Conservation (phyloP, 2,888 invertebrate species). For the Habrosyne pyritoides region DNA sequence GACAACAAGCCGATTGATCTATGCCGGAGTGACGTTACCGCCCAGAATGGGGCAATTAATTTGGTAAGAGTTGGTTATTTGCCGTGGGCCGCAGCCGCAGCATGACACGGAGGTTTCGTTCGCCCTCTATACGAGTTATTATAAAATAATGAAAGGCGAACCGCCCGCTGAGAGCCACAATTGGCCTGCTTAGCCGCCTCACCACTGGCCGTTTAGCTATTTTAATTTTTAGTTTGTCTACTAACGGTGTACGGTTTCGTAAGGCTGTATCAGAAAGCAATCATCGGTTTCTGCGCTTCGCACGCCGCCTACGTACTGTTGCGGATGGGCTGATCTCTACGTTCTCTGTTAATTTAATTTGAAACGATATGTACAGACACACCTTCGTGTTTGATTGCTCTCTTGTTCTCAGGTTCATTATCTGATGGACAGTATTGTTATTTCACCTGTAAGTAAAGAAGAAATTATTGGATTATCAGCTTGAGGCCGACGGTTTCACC, state of each 20-base stretch:
- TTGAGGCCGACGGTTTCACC: too few relatives aligned
- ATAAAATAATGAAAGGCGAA: conserved; percentile 81
- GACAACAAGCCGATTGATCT: conserved; percentile 51
- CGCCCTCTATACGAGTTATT: conserved; percentile 77
- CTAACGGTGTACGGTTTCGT: conserved; percentile 75
- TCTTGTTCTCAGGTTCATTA: conserved; percentile 51
- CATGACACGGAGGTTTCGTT: conserved; percentile 74
- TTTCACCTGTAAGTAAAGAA: conserved; percentile 25
- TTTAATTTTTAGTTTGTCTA: conserved; percentile 83
- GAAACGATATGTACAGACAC: conserved; percentile 36
- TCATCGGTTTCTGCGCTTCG: conserved; percentile 55
- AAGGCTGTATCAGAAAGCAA: conserved; percentile 60
- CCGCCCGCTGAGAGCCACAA: conserved; percentile 81
- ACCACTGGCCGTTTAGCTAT: conserved; percentile 79
- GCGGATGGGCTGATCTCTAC: conserved; percentile 26
- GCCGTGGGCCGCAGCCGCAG: conserved; percentile 58
- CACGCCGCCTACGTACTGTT: conserved; percentile 54
- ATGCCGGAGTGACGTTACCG: conserved; percentile 67
- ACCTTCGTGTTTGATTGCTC: conserved; percentile 49
- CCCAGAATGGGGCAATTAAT: conserved; percentile 79
- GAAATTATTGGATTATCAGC: too few relatives aligned
- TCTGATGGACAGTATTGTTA: conserved; percentile 40
- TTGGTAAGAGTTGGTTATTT: conserved; percentile 72
- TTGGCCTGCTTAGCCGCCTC: conserved; percentile 79
- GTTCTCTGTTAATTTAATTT: conserved; percentile 50